These are phyloP conservation scores for Serripes groenlandicus DNA, from an alignment of 2,888 invertebrate genomes.

Conservation along the genomic window DNA sequence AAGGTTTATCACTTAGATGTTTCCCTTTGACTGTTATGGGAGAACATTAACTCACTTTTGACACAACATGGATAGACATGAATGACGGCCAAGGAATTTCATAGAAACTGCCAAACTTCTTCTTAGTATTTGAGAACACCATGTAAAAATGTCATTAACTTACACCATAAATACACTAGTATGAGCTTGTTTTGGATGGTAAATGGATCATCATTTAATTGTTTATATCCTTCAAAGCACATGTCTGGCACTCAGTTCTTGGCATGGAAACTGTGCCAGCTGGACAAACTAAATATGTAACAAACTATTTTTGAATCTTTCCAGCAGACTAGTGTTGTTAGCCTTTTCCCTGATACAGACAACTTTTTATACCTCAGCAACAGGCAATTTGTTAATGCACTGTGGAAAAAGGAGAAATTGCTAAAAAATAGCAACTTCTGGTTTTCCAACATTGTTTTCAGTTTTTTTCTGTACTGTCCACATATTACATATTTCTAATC, in stretches of 20 bases:
- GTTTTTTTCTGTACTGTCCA: too few relatives aligned
- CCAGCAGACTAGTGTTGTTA: too few relatives aligned
- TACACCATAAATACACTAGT: not conserved
- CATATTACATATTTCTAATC: too few relatives aligned
- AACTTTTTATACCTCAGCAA: not conserved
- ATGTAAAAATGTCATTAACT: slow-evolving; percentile 15
- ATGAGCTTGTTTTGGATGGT: not conserved
- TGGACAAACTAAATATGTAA: not conserved
- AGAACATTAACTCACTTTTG: not conserved
- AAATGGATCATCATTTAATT: slow-evolving; percentile 7
- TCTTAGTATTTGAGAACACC: slow-evolving; percentile 1
- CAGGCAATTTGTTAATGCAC: not conserved
- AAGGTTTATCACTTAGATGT: not conserved
- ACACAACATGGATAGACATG: not conserved
- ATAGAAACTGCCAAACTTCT: not conserved
- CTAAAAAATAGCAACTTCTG: not conserved
- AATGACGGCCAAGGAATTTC: slow-evolving; percentile 1
- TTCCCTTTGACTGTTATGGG: not conserved
- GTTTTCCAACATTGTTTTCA: not conserved
- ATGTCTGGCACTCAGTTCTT: slow-evolving; percentile 4
- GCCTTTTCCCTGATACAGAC: not conserved
- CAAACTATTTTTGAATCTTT: slow-evolving; percentile 1
- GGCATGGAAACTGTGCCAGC: not conserved
- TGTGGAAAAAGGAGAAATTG: not conserved
- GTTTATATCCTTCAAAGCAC: slow-evolving; percentile 14